Conservation (phyloP, 64 coral and sea anemone species). For the Actinia equina region DNA sequence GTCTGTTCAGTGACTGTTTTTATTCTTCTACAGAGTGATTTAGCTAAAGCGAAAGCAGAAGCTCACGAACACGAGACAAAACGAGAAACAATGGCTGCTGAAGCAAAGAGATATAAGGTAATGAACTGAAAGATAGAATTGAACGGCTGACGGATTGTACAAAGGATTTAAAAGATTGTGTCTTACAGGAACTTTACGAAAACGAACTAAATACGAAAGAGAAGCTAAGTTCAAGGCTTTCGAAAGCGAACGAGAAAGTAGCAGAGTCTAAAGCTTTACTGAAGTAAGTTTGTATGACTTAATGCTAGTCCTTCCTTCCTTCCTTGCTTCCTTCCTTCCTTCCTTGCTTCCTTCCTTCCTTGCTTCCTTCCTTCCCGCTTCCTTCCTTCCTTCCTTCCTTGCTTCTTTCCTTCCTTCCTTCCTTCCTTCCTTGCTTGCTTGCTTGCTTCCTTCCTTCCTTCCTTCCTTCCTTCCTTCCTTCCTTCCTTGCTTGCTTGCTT, state of each 20-base stretch:
- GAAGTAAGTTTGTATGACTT: conserved; percentile 44
- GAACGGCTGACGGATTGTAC: not conserved
- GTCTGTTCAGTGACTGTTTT: not conserved
- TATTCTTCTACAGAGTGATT: conserved; percentile 40
- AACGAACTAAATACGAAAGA: conserved; percentile 75
- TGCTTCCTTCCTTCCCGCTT: too few relatives aligned
- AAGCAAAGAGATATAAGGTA: conserved; percentile 84
- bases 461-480: too few relatives aligned
- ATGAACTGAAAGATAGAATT: not conserved
- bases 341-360: too few relatives aligned
- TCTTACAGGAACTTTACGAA: conserved; percentile 76
- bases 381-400: too few relatives aligned
- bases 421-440: too few relatives aligned
- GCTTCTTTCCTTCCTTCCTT: too few relatives aligned
- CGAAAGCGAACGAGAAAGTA: conserved; percentile 74
- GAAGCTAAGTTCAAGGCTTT: conserved; percentile 64
- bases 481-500: too few relatives aligned
- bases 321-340: too few relatives aligned
- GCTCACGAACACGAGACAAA: conserved; percentile 64
- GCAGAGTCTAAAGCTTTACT: conserved; percentile 75
- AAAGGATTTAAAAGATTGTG: not conserved
- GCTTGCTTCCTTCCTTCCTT: too few relatives aligned
- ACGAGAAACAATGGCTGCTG: conserved; percentile 60
- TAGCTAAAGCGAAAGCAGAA: conserved; percentile 54
- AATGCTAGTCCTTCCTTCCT: not conserved